Evolutionary conservation across 1,140 invertebrate genomes (phyloP).

Genomic region (Polyergus mexicanus): DNA sequence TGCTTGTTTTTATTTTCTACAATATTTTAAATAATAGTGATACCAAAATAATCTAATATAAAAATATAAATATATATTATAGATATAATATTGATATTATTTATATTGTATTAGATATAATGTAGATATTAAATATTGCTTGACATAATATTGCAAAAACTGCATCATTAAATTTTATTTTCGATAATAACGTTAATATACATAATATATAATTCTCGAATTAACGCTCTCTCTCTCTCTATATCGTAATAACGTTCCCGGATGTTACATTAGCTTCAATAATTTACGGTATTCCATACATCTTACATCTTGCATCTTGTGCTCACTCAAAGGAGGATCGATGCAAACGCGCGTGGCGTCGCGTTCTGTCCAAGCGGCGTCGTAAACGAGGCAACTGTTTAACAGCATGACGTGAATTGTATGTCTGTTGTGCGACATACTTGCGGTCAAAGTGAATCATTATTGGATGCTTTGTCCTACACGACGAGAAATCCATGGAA

Average conservation of each 20-base stretch:
- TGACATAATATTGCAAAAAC: not conserved
- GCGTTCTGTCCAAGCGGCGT: constrained; percentile 20
- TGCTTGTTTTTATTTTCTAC: too few relatives aligned
- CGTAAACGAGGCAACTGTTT: constrained; percentile 50
- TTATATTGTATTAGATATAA: too few relatives aligned
- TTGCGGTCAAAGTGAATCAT: constrained; percentile 54
- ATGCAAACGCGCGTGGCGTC: constrained; percentile 22
- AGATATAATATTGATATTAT: not conserved
- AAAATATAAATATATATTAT: not conserved
- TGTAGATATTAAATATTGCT: not conserved
- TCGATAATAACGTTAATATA: not conserved
- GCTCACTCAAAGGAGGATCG: constrained; percentile 37
- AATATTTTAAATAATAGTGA: too few relatives aligned
- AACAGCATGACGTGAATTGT: constrained; percentile 23
- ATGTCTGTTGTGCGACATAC: constrained; percentile 38
- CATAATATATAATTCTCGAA: not conserved
- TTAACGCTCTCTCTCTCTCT: not conserved
- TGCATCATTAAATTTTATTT: not conserved
- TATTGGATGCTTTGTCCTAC: constrained; percentile 49
- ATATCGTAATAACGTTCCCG: constrained; percentile 6
- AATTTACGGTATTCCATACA: constrained; percentile 33
- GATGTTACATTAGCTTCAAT: constrained; percentile 36
- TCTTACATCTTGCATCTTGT: constrained; percentile 1
- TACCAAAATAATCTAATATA: too few relatives aligned
- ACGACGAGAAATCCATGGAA: constrained; percentile 37